Evolutionary conservation across 2,797 vertebrate species (phyloP).

Genomic region (Anguilla anguilla): DNA sequence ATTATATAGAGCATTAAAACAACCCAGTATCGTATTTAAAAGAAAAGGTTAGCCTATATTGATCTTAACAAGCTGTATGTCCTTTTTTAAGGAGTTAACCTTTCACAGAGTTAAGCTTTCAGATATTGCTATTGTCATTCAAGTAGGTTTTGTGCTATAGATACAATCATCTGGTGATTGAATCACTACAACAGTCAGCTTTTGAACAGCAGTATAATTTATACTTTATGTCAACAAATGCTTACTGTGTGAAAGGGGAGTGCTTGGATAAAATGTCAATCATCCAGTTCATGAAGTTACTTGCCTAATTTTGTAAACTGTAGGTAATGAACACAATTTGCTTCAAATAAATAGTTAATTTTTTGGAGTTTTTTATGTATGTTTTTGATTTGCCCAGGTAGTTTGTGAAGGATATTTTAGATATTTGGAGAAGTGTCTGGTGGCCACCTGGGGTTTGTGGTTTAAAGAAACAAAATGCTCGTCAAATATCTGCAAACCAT

Average conservation of each 20-base stretch:
- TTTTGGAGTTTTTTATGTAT: background rate
- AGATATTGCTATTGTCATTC: background rate
- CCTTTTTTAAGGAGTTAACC: background rate
- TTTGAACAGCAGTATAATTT: background rate
- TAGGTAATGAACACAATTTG: background rate
- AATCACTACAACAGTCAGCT: background rate
- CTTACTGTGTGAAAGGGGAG: background rate
- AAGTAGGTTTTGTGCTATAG: background rate
- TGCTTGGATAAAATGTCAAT: background rate
- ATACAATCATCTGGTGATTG: background rate
- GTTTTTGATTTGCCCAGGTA: background rate
- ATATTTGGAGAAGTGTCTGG: too few relatives aligned
- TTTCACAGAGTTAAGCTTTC: background rate
- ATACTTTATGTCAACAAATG: background rate
- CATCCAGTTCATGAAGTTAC: background rate
- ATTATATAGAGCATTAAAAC: background rate
- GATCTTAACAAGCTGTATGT: background rate
- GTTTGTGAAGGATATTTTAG: too few relatives aligned
- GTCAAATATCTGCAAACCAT: background rate
- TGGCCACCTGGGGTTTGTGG: background rate
- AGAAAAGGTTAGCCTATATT: background rate
- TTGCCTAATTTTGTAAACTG: background rate
- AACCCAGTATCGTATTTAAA: background rate
- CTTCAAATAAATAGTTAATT: background rate
- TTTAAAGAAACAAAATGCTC: background rate